Base-by-base conservation (phyloP, 2,888 invertebrate genomes). In the Epinotia demarniana region DNA sequence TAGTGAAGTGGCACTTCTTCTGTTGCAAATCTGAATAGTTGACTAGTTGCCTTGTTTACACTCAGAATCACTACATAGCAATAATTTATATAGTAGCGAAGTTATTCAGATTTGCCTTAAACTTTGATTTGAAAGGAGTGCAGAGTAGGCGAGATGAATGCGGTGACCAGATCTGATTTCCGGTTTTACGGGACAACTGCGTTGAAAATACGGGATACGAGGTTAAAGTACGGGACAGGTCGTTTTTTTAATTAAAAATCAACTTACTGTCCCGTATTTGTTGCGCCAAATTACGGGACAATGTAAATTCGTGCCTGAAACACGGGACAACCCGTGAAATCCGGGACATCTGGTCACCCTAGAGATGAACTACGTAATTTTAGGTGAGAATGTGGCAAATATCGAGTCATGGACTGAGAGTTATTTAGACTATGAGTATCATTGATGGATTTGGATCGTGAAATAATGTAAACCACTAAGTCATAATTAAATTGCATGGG, bases 351-450 rank as follows among this genome's bases (percentile, higher is more conserved):
- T 33, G 33, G 33, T 33, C 33, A 33, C 33, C 33, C 33, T 33
- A 33, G 23, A 27, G 23, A 80, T 74, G 87, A 87, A 86, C 82
- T 82, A 82, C 82, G 81, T 84, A 81, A 81, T 84, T 84, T 84
- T 86, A 84, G 82, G 82, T 85, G 83, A 83, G 84, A 80, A 78
- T 81, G 80, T 80, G 81, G 79, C 80, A 78, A 80, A 84, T 84
- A 85, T 86, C 84, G 86, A 88, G 88, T 89, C 88, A 86, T 86
- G 90, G 90, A 91, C 89, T 91, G 89, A 88, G 84, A 83, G 83
- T 82, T 84, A 79, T 80, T 81, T 83, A 86, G 86, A 85, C 83
- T 88, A 84, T 86, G 83, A 81, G 72, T 67, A 72, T 67, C 66
- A 67, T 71, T 80, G 83, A 82, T 80, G 81, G 80, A 81, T 84